Percentiles rank a stretch among this genome's conserved stretches.
Evolutionary conservation across 1,140 invertebrate species (phyloP).

Genomic region (Episyrphus balteatus): DNA sequence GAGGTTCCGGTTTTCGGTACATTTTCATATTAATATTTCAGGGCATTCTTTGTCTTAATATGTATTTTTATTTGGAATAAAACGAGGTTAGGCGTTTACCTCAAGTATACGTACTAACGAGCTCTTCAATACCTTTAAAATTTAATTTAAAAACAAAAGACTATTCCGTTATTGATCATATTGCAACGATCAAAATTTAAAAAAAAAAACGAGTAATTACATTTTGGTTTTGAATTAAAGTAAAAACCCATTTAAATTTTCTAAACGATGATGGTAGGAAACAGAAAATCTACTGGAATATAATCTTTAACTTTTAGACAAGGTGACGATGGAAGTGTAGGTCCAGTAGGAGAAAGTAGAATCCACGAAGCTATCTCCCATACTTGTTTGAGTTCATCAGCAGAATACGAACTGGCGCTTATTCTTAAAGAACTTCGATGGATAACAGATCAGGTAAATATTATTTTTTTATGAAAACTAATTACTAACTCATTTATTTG

Average conservation of each 20-base stretch:
- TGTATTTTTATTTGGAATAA: too few species aligned
- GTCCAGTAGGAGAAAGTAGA: conserved; percentile 25
- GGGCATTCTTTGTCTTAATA: too few species aligned
- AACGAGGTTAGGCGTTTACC: too few species aligned
- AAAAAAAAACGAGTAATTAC: too few species aligned
- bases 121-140: too few species aligned
- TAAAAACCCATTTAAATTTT: not conserved
- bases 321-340: conserved; percentile 40
- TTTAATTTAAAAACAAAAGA: too few species aligned
- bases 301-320: conserved; percentile 17
- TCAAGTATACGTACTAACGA: too few species aligned
- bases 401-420: conserved; percentile 77
- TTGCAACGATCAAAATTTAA: too few species aligned
- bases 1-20: too few species aligned
- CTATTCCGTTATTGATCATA: too few species aligned
- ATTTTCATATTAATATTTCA: too few species aligned
- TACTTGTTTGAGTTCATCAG: conserved; percentile 48
- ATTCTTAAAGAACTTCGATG: conserved; percentile 89
- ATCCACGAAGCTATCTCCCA: conserved; percentile 38
- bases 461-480: not conserved
- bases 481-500: not conserved
- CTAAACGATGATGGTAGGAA: not conserved
- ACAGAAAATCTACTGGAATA: not conserved
- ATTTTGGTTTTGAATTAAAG: too few species aligned
- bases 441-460: conserved; percentile 52